Conservation (phyloP, 2,113 vertebrate species). For the Galbula dea region DNA sequence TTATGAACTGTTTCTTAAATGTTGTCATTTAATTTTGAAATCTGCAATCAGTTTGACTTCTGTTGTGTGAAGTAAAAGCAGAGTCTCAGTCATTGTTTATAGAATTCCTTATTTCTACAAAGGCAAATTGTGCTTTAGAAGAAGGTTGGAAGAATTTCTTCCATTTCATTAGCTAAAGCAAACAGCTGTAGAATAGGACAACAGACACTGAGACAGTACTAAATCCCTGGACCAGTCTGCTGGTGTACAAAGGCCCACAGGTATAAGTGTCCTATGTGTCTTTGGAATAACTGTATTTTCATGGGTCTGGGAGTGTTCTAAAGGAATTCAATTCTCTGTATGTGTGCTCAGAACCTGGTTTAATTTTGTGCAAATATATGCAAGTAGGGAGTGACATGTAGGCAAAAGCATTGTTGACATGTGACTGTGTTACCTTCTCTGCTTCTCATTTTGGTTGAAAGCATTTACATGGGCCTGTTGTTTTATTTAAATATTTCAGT, state of each 20-base stretch:
- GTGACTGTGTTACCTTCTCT: not conserved
- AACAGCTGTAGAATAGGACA: not conserved
- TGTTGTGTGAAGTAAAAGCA: not conserved
- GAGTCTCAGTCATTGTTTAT: not conserved
- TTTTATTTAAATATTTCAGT: not conserved
- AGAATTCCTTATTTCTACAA: not conserved
- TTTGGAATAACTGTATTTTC: not conserved
- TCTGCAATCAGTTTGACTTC: conserved; percentile 8
- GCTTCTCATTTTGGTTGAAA: not conserved
- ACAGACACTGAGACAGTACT: not conserved
- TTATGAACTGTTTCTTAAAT: not conserved
- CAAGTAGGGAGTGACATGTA: not conserved
- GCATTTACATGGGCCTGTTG: not conserved
- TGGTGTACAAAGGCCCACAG: not conserved
- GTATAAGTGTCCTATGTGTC: not conserved
- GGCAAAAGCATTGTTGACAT: not conserved
- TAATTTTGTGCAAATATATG: not conserved
- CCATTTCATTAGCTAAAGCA: not conserved
- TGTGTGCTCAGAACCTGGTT: not conserved
- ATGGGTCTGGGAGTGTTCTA: not conserved
- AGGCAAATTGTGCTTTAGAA: not conserved
- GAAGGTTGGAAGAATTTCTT: not conserved
- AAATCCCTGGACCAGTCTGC: not conserved
- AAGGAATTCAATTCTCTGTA: not conserved
- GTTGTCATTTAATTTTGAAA: not conserved